These are phyloP conservation scores for Mamestra brassicae DNA, from an alignment of 2,888 invertebrate genomes.

Conservation along the genomic window DNA sequence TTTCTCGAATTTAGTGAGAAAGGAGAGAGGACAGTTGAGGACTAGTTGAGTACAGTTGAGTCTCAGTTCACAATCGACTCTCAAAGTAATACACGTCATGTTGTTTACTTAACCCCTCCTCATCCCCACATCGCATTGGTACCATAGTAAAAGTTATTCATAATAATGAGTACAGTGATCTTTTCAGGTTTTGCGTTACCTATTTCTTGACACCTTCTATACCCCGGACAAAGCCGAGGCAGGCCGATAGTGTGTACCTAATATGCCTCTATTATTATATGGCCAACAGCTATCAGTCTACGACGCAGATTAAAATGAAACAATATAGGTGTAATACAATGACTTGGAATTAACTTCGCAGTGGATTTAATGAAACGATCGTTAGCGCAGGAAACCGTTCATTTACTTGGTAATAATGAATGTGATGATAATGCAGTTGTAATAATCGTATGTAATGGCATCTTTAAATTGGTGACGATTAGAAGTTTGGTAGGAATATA, in stretches of 20 bases:
- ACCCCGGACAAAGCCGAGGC: no score
- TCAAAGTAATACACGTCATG: no score
- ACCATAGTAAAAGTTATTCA: no score
- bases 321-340: conserved; percentile 32
- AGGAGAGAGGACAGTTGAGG: no score
- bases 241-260: neutral
- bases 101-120: no score
- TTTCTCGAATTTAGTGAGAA: no score
- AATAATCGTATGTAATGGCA: neutral
- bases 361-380: conserved; percentile 44
- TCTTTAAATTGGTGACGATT: neutral
- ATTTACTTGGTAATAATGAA: conserved; percentile 41
- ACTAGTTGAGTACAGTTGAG: no score
- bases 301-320: conserved; percentile 22
- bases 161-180: no score
- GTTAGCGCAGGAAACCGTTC: conserved; percentile 44
- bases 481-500: neutral
- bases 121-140: no score
- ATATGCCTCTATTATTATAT: neutral
- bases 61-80: no score
- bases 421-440: conserved; percentile 22
- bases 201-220: no score
- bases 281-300: neutral
- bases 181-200: no score
- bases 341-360: conserved; percentile 25